phyloP scores from a whole-genome alignment of 2,888 invertebrate species.

The Metopia argyrocephala region DNA sequence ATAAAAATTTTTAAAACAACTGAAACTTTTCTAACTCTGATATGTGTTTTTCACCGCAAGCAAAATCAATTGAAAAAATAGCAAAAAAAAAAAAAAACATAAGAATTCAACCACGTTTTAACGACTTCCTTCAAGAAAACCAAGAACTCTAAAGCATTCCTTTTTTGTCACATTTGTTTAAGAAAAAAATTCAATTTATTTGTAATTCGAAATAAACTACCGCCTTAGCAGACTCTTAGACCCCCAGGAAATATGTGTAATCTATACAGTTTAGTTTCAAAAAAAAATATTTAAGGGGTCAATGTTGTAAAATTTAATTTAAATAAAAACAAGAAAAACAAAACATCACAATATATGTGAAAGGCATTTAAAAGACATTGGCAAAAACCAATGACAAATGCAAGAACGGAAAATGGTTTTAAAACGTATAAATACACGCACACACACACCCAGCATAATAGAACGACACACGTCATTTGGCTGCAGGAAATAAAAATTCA shows the following conservation, averaged over 20 bases:
- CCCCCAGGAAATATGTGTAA: conserved; percentile 47
- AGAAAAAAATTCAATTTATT: conserved; percentile 58
- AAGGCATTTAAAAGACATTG: conserved; percentile 7
- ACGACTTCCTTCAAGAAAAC: background rate
- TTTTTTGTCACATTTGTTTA: background rate
- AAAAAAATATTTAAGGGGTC: conserved; percentile 42
- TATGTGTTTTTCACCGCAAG: conserved; percentile 1
- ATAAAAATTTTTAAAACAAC: background rate
- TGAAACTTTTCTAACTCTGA: background rate
- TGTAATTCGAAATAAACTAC: conserved; percentile 36
- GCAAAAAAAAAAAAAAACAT: conserved; percentile 10
- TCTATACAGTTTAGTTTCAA: conserved; percentile 48
- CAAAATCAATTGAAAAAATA: conserved; percentile 1
- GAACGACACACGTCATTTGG: conserved; percentile 47
- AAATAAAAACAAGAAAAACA: background rate
- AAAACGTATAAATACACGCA: conserved; percentile 47
- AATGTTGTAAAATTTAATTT: conserved; percentile 21
- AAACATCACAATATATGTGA: background rate
- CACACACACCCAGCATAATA: conserved; percentile 4
- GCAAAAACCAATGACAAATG: conserved; percentile 60
- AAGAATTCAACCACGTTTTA: background rate
- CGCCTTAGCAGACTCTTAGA: conserved; percentile 54
- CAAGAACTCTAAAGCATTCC: background rate
- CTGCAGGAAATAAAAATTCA: conserved; percentile 10
- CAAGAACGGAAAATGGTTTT: conserved; percentile 59